Evolutionary conservation across 2,888 invertebrate species (phyloP).

Genomic region (Aspidapion aeneum): DNA sequence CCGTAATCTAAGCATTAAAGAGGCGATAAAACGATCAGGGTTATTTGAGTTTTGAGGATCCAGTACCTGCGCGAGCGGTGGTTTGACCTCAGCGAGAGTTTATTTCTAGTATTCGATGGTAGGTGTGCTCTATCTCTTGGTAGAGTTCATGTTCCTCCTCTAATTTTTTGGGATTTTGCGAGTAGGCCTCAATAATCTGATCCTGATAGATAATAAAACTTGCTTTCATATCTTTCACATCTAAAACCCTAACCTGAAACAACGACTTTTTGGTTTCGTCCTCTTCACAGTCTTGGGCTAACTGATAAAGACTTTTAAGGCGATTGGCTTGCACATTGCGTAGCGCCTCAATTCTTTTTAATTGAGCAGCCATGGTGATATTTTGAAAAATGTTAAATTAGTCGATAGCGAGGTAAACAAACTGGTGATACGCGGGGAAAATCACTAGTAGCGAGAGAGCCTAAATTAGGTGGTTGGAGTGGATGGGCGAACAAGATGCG

Average conservation of each 20-base stretch:
- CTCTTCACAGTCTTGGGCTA: not conserved
- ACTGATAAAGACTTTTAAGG: not conserved
- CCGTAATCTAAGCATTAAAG: not conserved
- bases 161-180: slow-evolving; percentile 1
- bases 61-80: not conserved
- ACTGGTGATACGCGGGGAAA: not conserved
- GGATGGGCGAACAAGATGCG: not conserved
- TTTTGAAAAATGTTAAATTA: not conserved
- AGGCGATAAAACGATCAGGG: not conserved
- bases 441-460: not conserved
- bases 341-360: slow-evolving; percentile 1
- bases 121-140: not conserved
- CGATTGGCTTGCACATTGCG: not conserved
- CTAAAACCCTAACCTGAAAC: not conserved
- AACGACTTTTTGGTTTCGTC: not conserved
- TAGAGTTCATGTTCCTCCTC: not conserved
- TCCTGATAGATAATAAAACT: not conserved
- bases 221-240: not conserved
- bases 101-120: not conserved
- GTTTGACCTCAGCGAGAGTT: not conserved
- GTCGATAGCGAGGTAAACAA: not conserved
- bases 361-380: not conserved
- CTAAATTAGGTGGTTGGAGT: not conserved
- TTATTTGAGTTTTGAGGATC: not conserved
- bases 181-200: not conserved